Base-by-base conservation (phyloP, 2,888 invertebrate genomes). In the Eumacrocentrus americanus region DNA sequence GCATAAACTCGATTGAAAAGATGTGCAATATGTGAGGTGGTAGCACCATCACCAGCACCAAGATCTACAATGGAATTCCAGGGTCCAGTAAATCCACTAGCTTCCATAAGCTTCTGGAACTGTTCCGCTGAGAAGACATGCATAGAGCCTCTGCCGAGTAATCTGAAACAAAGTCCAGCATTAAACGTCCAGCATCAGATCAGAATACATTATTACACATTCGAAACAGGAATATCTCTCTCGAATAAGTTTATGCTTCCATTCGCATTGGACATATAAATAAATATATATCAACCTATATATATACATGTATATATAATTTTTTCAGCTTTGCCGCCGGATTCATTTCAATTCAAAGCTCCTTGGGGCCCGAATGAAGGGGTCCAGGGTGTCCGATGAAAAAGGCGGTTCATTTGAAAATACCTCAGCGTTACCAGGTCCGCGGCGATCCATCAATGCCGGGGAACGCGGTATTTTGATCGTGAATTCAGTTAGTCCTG, bases 11-110 rank as follows among this genome's bases (percentile, higher is more conserved):
- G 83, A 3, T 84, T 79, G 82, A 91, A 95, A 64, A 91, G 86
- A 53, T 87, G 84, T 0, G 90, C 87, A 81, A 97, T 87, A 61
- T 90, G 87, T 14, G 89, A 84, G 38, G 97, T 97, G 53, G 97
- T 95, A 74, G 91, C 91, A 0, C 98, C 98, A 83, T 98, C 98
- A 1, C 98, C 98, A 2, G 98, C 97, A 48, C 98, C 98, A 55
- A 98, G 85, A 83, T 98, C 97, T 48, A 97, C 84, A 40, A 91
- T 76, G 6, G 87, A 82, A 56, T 84, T 75, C 77, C 83, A 78
- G 42, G 76, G 75, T 70, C 82, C 83, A 37, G 67, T 64, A 63
- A 73, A 74, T 69, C 72, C 74, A 44, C 80, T 78, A 3, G 75
- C 76, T 50, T 80, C 79, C 67, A 91, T 82, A 68, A 95, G 82